Base-by-base conservation (phyloP, 2,888 invertebrate species). In the Cancer borealis region DNA sequence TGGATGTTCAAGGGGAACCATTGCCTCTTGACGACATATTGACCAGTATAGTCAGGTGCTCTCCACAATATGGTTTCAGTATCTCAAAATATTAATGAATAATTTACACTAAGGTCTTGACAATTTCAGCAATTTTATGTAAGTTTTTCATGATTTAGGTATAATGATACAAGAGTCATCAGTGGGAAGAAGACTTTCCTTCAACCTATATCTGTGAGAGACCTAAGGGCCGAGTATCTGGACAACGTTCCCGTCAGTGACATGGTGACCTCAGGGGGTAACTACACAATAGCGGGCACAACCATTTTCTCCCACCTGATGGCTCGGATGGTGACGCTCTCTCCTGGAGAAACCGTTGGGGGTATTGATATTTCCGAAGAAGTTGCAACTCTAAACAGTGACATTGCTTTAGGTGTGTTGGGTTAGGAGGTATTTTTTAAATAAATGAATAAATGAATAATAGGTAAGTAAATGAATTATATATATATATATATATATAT, bases 171-270 rank as follows among this genome's bases (percentile, higher is more conserved):
- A 8, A 47, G 92, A 21, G 45, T 84, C n/a, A 79, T 94, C 26
- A 73, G 17, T 21, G 94, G 94, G 3, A 90, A 14, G 30, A 94
- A 94, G 91, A 92, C 66, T 21, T 92, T 94, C 47, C 17, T 92
- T 3, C 79, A 60, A 21, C 21, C 91, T 14, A 39, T 94, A 17
- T 26, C n/a, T 8, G 91, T 94, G 3, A 49, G 21, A 0, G 49
- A 94, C 47, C 79, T 94, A 5, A 66, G 60, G 21, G 54, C 91
- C 1, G 39, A 60, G 0, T 47, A 79, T n/a, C 73, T 94, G 84
- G 92, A 92, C 10, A 66, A 92, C 45, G 14, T 94, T 6, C 94
- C 94, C 12, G 87, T 94, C 21, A n/a, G 17, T 10, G 94, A 94
- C 60, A 8, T 94, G n/a, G 94, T 92, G 3, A 90, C 87, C 45